Evolutionary conservation across 2,888 invertebrate species (phyloP).

Genomic region (Timandra comae): DNA sequence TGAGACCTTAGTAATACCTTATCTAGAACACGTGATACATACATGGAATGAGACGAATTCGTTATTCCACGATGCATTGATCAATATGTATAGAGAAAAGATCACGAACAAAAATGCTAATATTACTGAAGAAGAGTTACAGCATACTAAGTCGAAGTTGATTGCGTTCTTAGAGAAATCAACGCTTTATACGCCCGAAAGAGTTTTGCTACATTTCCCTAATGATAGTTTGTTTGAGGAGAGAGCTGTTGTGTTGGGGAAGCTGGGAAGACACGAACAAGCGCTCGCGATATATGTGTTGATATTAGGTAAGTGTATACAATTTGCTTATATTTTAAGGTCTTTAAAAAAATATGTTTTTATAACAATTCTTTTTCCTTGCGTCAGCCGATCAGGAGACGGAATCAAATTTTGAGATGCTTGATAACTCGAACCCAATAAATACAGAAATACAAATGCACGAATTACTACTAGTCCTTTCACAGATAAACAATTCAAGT

Average conservation of each 20-base stretch:
- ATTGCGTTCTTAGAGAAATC: slow-evolving; percentile 89
- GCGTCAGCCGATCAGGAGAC: too few species aligned
- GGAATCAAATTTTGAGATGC: too few species aligned
- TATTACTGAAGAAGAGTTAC: slow-evolving; percentile 51
- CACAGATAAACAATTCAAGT: too few species aligned
- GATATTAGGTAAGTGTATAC: slow-evolving; percentile 78
- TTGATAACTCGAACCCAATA: too few species aligned
- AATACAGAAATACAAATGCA: too few species aligned
- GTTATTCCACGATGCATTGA: slow-evolving; percentile 92
- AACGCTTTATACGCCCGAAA: slow-evolving; percentile 88
- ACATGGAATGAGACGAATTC: slow-evolving; percentile 92
- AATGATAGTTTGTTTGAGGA: slow-evolving; percentile 92
- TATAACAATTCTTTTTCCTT: too few species aligned
- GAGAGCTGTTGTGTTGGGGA: slow-evolving; percentile 94
- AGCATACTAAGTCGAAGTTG: slow-evolving; percentile 75
- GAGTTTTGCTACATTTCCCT: slow-evolving; percentile 91
- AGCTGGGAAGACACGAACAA: slow-evolving; percentile 93
- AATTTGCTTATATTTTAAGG: too few species aligned
- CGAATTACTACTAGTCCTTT: too few species aligned
- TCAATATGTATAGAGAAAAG: slow-evolving; percentile 92
- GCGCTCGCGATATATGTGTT: slow-evolving; percentile 95
- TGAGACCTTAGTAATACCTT: slow-evolving; percentile 89
- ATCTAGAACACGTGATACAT: slow-evolving; percentile 95
- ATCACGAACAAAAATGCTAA: slow-evolving; percentile 59
- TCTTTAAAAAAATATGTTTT: too few species aligned